Conservation (phyloP, 2,888 invertebrate species). For the Trichopoda pennipes region DNA sequence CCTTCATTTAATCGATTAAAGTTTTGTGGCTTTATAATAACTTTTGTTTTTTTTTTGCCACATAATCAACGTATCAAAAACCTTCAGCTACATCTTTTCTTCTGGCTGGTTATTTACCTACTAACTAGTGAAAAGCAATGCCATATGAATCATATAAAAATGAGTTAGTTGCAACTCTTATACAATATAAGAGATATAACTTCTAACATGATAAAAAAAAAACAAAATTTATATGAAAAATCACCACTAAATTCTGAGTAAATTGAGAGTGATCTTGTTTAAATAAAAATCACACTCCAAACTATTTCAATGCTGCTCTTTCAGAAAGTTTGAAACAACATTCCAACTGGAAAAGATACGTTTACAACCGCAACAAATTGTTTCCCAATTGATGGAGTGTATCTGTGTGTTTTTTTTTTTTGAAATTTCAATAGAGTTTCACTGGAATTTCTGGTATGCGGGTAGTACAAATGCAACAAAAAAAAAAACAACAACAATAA, state of each 20-base stretch:
- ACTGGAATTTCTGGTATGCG: constrained; percentile 70
- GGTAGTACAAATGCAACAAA: constrained; percentile 54
- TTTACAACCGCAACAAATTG: background rate
- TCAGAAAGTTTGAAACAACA: background rate
- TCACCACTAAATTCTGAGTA: background rate
- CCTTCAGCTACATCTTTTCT: background rate
- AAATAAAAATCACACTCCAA: too few relatives aligned
- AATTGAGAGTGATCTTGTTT: constrained; percentile 5
- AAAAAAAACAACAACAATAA: too few relatives aligned
- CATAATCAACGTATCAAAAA: background rate
- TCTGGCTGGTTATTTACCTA: background rate
- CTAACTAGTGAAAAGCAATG: background rate
- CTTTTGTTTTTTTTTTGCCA: background rate
- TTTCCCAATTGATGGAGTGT: background rate
- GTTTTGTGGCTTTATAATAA: too few relatives aligned
- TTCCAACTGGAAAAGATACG: constrained; percentile 40
- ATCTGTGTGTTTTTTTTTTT: background rate
- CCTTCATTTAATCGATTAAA: too few relatives aligned
- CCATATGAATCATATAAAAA: background rate
- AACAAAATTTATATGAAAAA: background rate
- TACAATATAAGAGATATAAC: constrained; percentile 4
- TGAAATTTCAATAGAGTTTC: constrained; percentile 49
- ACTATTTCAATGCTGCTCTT: background rate
- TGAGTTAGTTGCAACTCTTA: background rate
- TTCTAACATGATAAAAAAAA: background rate